Evolutionary conservation across 2,113 vertebrate species (phyloP), one percentile per base, ranked within the genome.

Genomic region (Crypturellus undulatus): DNA sequence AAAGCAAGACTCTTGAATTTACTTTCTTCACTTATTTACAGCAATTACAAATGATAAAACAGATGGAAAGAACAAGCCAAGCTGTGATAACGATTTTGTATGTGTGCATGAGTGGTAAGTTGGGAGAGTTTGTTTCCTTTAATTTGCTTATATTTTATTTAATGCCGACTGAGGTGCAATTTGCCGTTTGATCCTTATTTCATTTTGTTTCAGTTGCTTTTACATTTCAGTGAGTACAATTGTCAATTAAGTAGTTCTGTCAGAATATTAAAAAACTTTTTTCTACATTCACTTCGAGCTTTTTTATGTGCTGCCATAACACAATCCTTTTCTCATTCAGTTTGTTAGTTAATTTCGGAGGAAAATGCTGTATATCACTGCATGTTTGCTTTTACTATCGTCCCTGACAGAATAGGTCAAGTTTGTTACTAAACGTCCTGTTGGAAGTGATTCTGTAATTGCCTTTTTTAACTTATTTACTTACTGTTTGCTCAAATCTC

Each of bases 91-190:
- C 68, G 7, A 34, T 92, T 84, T 43, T 90, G 1, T 52, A 2
- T 34, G 17, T 58, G 25, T 51, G 93, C 58, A 17, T n/a, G 47
- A 83, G 91, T 24, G 95, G 97, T 97, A 91, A 97, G 97, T 95
- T 77, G 68, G 7, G 19, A 24, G 17, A 11, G 10, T 45, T 8
- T 62, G 8, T 15, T 70, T 88, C 13, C 45, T 90, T 83, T n/a
- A 7, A 47, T 83, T 76, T 4, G 2, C 81, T 80, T 68, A 14
- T 59, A 45, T 51, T 82, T 83, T 80, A 1, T 49, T n/a, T 76
- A 58, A 4, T 78, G 26, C 75, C 42, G 90, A 38, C 36, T 77
- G 64, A 77, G 59, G 79, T 93, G 32, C 32, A n/a, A 17, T 84
- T 87, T 80, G 22, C 19, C 60, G 18, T 18, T 80, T 58, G 30